Conservation (phyloP, 2,797 vertebrate species). For the Atherinosoma microstoma region DNA sequence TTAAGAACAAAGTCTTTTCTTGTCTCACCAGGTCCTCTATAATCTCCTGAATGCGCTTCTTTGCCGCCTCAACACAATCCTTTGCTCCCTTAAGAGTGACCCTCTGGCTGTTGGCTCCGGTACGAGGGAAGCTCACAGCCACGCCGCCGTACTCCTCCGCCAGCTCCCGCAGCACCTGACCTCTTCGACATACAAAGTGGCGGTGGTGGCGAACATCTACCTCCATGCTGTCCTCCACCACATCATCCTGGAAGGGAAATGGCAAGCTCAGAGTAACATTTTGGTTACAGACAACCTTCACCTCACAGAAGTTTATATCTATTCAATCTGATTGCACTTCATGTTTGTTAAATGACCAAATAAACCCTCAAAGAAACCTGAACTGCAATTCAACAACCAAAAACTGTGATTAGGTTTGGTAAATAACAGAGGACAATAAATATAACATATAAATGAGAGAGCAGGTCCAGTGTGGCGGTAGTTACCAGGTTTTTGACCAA, state of each 20-base stretch:
- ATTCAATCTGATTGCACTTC: neutral
- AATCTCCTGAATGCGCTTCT: slow-evolving; percentile 86
- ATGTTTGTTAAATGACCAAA: neutral
- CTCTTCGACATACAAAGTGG: slow-evolving; percentile 84
- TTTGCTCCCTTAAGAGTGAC: slow-evolving; percentile 87
- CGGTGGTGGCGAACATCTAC: slow-evolving; percentile 85
- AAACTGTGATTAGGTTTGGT: too few relatives aligned
- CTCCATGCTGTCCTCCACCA: slow-evolving; percentile 85
- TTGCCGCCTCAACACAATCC: slow-evolving; percentile 86
- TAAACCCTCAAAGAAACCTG: neutral
- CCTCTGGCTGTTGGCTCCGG: slow-evolving; percentile 82
- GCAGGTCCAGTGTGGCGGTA: neutral
- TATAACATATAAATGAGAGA: neutral
- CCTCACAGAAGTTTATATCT: neutral
- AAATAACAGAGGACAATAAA: neutral
- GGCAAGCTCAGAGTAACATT: neutral
- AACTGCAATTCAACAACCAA: neutral
- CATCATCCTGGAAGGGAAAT: slow-evolving; percentile 79
- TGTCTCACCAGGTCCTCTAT: slow-evolving; percentile 83
- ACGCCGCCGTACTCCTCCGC: slow-evolving; percentile 87
- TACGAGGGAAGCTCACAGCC: slow-evolving; percentile 86
- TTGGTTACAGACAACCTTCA: neutral
- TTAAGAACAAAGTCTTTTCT: neutral
- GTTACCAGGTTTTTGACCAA: slow-evolving; percentile 87
- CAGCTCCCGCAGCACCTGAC: slow-evolving; percentile 86